Evolutionary conservation across 2,888 invertebrate species (phyloP), one percentile per base, ranked within the genome.

Genomic region (Polydrusus cervinus): DNA sequence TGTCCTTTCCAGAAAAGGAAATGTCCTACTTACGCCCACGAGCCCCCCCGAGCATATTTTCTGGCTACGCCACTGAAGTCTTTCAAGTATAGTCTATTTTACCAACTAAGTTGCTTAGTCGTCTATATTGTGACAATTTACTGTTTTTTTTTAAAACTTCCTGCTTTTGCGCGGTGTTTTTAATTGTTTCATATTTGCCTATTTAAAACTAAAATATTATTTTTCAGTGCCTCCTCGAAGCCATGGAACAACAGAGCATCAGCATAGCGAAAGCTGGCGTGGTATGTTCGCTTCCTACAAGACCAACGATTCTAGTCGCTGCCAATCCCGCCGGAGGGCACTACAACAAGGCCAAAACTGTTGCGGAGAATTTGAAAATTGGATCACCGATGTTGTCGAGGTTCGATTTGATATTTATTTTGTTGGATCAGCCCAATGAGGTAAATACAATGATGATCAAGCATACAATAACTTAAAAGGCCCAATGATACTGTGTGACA

Each of bases 211-310:
- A 43, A 9, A 43, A 5, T 3, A 9, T n/a, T 43, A n/a, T 13
- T 43, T 43, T 43, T 13, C 10, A 93, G 90, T 93, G 95, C 72
- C 88, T 98, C 65, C 88, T 98, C 53, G 98, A 98, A 89, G 95
- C 95, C 0, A 97, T 98, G 97, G 98, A 98, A 85, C 97, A 98
- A 83, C 94, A 97, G 81, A 92, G 93, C 61, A 93, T 98, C 47
- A 95, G 96, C 83, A 91, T 98, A 68, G 96, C 97, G 0, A 96
- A 97, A 86, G 94, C 95, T n/a, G 95, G 96, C 6, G 92, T 95
- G 16, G 93, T 95, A 53, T 94, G 93, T 85, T 93, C 93, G 68
- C 88, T 97, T 57, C 93, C 95, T 20, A 94, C 96, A 0, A 90
- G 95, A 65, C 93, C 96, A 0, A 93, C 96, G 0, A 93, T 98